These are phyloP conservation scores for Anthopleura xanthogrammica DNA, from an alignment of 92 coral and sea anemone species.

Conservation along the genomic window DNA sequence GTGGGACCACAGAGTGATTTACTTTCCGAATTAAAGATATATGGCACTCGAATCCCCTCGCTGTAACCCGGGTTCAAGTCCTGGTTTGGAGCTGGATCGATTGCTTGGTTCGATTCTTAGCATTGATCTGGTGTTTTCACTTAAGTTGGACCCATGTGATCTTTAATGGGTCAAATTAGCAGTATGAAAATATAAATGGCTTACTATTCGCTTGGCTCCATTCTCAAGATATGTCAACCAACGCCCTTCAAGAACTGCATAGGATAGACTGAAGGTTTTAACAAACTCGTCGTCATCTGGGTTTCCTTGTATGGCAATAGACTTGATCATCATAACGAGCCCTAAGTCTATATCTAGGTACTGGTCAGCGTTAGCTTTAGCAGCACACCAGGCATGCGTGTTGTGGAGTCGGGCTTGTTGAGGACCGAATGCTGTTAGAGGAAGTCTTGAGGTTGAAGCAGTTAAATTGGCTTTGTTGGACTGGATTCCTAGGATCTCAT, in stretches of 20 bases:
- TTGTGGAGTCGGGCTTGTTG: constrained; percentile 38
- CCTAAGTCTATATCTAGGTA: constrained; percentile 39
- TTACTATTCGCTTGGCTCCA: constrained; percentile 20
- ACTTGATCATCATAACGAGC: constrained; percentile 35
- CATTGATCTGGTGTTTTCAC: too few relatives aligned
- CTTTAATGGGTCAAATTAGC: neutral
- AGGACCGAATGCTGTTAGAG: constrained; percentile 36
- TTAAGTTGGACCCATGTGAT: too few relatives aligned
- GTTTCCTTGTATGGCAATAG: constrained; percentile 44
- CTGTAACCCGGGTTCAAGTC: too few relatives aligned
- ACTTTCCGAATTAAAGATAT: too few relatives aligned
- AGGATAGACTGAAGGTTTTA: constrained; percentile 32
- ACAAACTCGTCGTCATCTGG: constrained; percentile 39
- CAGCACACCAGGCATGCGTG: constrained; percentile 43
- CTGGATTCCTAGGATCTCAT: constrained; percentile 15
- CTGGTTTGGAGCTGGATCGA: too few relatives aligned
- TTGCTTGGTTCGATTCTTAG: too few relatives aligned
- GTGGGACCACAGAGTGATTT: too few relatives aligned
- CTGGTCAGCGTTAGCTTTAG: constrained; percentile 37
- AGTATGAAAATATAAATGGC: neutral
- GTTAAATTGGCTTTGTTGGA: neutral
- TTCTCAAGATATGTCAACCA: constrained; percentile 20
- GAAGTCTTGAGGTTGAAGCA: constrained; percentile 30
- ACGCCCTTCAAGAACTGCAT: constrained; percentile 29
- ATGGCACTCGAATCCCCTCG: too few relatives aligned